A percentile compares a stretch with the other conserved stretches of the same genome.
Conservation (phyloP, 2,113 vertebrate species). For the Corythornis vintsioides region DNA sequence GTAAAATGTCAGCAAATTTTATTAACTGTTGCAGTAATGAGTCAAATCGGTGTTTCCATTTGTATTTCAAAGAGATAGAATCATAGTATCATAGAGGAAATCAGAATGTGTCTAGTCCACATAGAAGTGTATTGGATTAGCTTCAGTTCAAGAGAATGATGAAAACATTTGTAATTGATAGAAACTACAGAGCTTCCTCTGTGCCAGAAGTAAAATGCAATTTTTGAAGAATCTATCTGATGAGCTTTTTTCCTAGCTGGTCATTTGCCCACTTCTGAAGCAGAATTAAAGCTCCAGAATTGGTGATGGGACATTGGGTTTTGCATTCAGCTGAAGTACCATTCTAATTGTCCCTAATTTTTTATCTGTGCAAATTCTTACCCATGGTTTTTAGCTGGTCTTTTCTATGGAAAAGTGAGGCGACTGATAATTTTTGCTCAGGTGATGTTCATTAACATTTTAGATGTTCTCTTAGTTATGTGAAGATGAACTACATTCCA, state of each 20-base stretch:
- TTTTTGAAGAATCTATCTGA: neutral
- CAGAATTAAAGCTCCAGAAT: neutral
- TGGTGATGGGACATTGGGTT: neutral
- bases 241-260: neutral
- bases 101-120: neutral
- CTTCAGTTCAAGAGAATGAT: neutral
- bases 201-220: neutral
- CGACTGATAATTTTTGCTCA: neutral
- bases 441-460: neutral
- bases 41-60: neutral
- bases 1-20: neutral
- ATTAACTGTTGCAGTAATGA: neutral
- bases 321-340: neutral
- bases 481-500: neutral
- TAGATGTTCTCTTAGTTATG: neutral
- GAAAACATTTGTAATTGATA: neutral
- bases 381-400: neutral
- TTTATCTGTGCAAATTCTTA: neutral
- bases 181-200: neutral
- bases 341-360: neutral
- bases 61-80: neutral
- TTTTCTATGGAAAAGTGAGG: neutral
- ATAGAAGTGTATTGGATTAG: neutral
- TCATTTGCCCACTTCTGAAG: neutral
- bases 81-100: neutral